Evolutionary conservation across 2,888 invertebrate genomes (phyloP), one percentile per base, ranked within the genome.

Genomic region (Poecilus cupreus): DNA sequence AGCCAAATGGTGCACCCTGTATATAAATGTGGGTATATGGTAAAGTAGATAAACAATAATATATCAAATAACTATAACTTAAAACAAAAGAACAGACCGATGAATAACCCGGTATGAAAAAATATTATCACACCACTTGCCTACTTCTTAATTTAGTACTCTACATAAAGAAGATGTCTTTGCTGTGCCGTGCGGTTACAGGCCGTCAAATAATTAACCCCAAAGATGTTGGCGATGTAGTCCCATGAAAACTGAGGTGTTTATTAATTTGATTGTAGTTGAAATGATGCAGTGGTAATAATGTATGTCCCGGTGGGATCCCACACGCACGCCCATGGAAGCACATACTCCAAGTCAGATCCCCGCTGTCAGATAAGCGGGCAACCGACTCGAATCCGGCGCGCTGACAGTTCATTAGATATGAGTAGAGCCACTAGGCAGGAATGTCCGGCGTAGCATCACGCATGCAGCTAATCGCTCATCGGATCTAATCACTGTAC

Each of bases 361-460:
- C 74, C 76, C 57, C 26, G 79, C 80, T 83, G 82, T 83, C 83
- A 83, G 82, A 83, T 82, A 83, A 82, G 81, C 64, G 68, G 37
- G 20, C n/a, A 32, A 26, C 37, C 76, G 39, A 32, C 22, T 49
- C 49, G 26, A 37, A 68, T 79, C 32, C 72, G 32, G 79, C 46
- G 26, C 60, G 82, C 82, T 86, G 86, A 86, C 86, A 86, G 87
- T 86, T 87, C 86, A 87, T 87, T 87, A 87, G 86, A 86, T 86
- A 86, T 87, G 87, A 86, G 86, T 85, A 87, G 37, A 68, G 51
- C 51, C 51, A 51, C 51, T 51, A 51, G 87, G 86, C 60, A 83
- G 84, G 87, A 86, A 86, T 87, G 86, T 86, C 86, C 86, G 72
- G 22, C 78, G 22, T n/a, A 24, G 74, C 72, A 74, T 72, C 72